These are phyloP conservation scores for Lophotriccus pileatus DNA, from an alignment of 2,797 vertebrate genomes.

Conservation along the genomic window DNA sequence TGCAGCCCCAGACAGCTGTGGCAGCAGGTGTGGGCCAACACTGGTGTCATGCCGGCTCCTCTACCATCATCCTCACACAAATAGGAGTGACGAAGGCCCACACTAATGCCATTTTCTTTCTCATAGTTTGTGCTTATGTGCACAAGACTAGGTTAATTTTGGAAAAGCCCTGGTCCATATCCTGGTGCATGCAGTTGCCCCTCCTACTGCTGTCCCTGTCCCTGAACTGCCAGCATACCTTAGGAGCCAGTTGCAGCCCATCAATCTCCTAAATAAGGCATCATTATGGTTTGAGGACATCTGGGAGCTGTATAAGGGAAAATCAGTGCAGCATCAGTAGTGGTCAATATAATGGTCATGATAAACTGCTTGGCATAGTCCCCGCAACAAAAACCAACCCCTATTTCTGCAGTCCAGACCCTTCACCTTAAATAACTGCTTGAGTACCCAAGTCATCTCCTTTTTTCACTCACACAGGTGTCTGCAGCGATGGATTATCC, in stretches of 20 bases:
- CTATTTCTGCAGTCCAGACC: not conserved
- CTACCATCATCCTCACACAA: not conserved
- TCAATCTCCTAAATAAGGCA: not conserved
- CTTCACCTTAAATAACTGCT: not conserved
- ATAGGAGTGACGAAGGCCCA: not conserved
- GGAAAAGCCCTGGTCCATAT: not conserved
- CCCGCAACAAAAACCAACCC: not conserved
- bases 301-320: not conserved
- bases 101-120: not conserved
- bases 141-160: not conserved
- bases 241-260: not conserved
- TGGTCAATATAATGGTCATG: not conserved
- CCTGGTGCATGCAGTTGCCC: rapidly evolving
- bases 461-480: not conserved
- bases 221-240: not conserved
- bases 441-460: not conserved
- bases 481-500: not conserved
- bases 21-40: not conserved
- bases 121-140: not conserved
- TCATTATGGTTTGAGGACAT: not conserved
- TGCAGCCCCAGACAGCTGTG: not conserved
- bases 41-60: not conserved
- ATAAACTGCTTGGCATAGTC: not conserved
- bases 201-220: not conserved
- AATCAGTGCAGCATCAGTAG: rapidly evolving